Evolutionary conservation across 1,140 invertebrate genomes (phyloP).

Genomic region (Elysia chlorotica): DNA sequence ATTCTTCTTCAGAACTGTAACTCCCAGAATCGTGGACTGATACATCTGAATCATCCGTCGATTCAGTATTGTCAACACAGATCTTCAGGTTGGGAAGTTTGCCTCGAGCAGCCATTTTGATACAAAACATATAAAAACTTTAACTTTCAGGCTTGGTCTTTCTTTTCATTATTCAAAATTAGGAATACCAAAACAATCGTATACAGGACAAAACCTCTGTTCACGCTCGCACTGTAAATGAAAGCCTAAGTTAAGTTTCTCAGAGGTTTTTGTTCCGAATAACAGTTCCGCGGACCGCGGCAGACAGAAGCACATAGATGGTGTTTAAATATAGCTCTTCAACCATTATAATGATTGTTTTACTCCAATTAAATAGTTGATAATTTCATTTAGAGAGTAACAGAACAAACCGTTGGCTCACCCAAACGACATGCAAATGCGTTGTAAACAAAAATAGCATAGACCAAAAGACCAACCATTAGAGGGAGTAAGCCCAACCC

Average conservation of each 20-base stretch:
- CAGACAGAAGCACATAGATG: too few relatives aligned
- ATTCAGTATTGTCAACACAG: slow-evolving; percentile 49
- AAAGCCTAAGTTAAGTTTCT: neutral
- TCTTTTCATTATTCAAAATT: neutral
- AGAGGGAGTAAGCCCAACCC: too few relatives aligned
- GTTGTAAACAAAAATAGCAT: too few relatives aligned
- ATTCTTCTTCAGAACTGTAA: slow-evolving; percentile 12
- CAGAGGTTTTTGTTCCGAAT: neutral
- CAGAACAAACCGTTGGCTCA: too few relatives aligned
- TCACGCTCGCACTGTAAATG: neutral
- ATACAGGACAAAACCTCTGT: neutral
- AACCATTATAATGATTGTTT: too few relatives aligned
- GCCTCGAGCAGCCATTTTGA: slow-evolving; percentile 35
- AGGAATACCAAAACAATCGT: neutral
- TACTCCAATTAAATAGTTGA: too few relatives aligned
- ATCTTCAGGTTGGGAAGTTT: slow-evolving; percentile 52
- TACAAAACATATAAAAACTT: neutral
- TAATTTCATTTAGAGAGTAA: too few relatives aligned
- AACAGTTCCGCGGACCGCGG: neutral
- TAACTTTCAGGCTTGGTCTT: neutral
- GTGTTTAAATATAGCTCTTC: too few relatives aligned
- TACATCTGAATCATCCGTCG: slow-evolving; percentile 34
- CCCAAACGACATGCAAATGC: too few relatives aligned
- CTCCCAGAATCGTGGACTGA: slow-evolving; percentile 22
- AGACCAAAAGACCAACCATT: too few relatives aligned